phyloP scores from a whole-genome alignment of 2,113 vertebrate genomes.

The Cryptotis parvus region DNA sequence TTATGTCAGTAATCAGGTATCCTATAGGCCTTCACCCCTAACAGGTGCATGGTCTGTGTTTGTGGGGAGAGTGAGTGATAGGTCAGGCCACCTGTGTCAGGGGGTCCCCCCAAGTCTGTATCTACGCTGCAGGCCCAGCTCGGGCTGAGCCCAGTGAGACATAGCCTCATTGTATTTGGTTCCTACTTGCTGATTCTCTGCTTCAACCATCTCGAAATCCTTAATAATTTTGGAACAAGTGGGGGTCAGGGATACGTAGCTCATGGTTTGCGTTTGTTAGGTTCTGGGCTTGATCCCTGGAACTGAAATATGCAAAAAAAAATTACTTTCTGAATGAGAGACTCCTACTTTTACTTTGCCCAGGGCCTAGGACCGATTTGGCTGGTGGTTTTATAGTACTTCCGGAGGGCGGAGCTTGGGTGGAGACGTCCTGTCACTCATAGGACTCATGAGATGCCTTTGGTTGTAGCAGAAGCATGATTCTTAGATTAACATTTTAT shows the following conservation, averaged over 20 bases:
- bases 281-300: too few species aligned
- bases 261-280: too few species aligned
- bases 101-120: rapidly evolving
- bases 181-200: background rate
- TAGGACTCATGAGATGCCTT: background rate
- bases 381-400: background rate
- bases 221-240: background rate
- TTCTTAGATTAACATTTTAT: background rate
- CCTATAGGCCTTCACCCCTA: background rate
- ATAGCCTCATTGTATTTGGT: too few species aligned
- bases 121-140: background rate
- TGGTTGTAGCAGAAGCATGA: background rate
- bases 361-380: background rate
- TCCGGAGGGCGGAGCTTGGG: background rate
- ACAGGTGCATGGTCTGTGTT: background rate
- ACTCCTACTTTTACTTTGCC: background rate
- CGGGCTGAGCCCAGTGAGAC: background rate
- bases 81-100: background rate
- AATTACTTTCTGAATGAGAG: background rate
- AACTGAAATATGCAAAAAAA: background rate
- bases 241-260: too few species aligned
- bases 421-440: background rate
- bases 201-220: background rate
- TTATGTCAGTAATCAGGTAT: background rate
- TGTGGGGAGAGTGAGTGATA: background rate